phyloP scores from a whole-genome alignment of 30 jellyfish, hydroid and myxozoan species.

The Pseudorhiza aurosa region DNA sequence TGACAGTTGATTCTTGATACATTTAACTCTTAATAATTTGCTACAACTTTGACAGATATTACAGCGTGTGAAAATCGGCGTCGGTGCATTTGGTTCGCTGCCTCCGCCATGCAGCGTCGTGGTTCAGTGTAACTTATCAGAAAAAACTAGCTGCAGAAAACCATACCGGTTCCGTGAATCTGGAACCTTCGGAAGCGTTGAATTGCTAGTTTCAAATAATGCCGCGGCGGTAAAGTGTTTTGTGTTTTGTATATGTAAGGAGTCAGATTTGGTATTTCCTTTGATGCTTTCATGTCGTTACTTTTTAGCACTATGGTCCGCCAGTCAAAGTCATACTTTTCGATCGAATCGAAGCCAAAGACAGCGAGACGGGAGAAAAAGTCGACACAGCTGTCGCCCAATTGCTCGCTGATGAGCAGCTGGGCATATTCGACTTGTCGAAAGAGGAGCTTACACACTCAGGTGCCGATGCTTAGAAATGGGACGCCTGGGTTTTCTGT shows the following conservation, averaged over 20 bases:
- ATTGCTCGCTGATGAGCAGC: background rate
- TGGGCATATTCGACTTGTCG: constrained; percentile 12
- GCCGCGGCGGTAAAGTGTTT: no score
- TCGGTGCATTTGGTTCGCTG: background rate
- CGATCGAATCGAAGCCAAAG: constrained; percentile 21
- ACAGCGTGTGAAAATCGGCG: background rate
- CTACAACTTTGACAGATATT: background rate
- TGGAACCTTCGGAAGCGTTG: no score
- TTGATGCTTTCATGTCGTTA: background rate
- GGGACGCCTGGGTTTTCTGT: no score
- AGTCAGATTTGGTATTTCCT: no score
- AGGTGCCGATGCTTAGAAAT: no score
- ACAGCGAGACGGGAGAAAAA: constrained; percentile 44
- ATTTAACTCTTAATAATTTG: background rate
- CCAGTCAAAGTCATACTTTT: constrained; percentile 49
- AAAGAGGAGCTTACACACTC: background rate
- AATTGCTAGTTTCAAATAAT: no score
- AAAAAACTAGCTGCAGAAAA: no score
- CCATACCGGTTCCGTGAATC: no score
- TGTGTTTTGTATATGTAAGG: no score
- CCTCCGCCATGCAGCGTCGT: no score
- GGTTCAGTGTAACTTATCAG: no score
- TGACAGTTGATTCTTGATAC: background rate
- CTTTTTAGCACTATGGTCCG: constrained; percentile 39
- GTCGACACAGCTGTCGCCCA: constrained; percentile 12